Evolutionary conservation across 2,888 invertebrate species (phyloP), one percentile per base, ranked within the genome.

Genomic region (Euspilapteryx auroguttella): DNA sequence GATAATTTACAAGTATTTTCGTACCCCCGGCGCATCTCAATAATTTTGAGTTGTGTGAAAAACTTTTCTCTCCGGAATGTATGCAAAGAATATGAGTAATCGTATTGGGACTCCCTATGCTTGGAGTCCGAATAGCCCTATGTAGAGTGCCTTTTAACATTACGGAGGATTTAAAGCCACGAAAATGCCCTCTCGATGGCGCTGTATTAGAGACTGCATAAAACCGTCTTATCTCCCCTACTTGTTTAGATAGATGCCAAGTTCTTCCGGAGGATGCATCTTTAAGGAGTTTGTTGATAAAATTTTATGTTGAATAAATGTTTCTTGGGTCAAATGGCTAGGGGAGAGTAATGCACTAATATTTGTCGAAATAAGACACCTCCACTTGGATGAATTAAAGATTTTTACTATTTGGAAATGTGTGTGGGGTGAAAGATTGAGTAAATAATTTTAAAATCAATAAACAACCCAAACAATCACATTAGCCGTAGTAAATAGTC

Each of bases 221-320:
- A 28, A 57, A 57, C 52, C 52, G 43, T 35, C 55, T 62, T 65
- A 63, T 63, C 64, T 63, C 50, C 64, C 63, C 62, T 48, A 42
- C 52, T 59, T 57, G 52, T 57, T 54, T 53, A 59, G 57, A 61
- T 59, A 59, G 41, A 55, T 46, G 47, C 45, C 43, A 41, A 44
- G 44, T 50, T 46, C 55, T 61, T 62, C 56, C 59, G 54, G 50
- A 51, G 48, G 51, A 58, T 63, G 63, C 59, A 62, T 58, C 57
- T 61, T 55, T 50, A 48, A 55, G 50, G 49, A 55, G 45, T 44
- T 44, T 36, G 37, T 32, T 54, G 64, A 63, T 62, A 64, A 63
- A 50, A 49, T 55, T 64, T 61, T 61, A 63, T 54, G 62, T 46
- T 44, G 47, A 42, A 49, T 50, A 50, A 54, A 55, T 52, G 49